phyloP scores from a whole-genome alignment of 2,113 vertebrate genomes.

The Pelusios castaneus region DNA sequence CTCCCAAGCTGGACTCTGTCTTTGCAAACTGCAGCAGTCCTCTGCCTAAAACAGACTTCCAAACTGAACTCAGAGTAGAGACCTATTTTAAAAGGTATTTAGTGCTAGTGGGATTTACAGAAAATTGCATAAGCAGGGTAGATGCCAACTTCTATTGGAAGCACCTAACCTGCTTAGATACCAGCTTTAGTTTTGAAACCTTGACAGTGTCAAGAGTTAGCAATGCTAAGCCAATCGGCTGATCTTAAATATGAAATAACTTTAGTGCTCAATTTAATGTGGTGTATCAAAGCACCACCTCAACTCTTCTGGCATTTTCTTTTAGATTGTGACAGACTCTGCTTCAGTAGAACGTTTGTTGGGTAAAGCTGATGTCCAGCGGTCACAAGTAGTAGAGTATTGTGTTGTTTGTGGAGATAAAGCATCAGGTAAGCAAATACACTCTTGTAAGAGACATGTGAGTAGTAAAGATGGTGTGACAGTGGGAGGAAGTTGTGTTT shows the following conservation, averaged over 20 bases:
- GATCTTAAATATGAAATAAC: neutral
- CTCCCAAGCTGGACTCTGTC: too few species aligned
- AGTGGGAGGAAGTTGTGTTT: neutral
- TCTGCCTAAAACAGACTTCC: too few species aligned
- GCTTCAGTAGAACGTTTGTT: slow-evolving; percentile 94
- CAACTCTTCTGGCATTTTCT: slow-evolving; percentile 36
- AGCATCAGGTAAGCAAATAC: slow-evolving; percentile 88
- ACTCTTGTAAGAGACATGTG: neutral
- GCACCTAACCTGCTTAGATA: neutral
- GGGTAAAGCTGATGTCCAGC: slow-evolving; percentile 90
- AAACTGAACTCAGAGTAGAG: too few species aligned
- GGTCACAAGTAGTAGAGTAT: slow-evolving; percentile 94
- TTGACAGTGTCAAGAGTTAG: neutral
- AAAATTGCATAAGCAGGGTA: too few species aligned
- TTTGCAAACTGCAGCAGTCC: too few species aligned
- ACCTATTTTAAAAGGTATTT: too few species aligned
- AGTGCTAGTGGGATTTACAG: too few species aligned
- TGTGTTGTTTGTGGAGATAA: slow-evolving; percentile 98
- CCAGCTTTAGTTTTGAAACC: too few species aligned
- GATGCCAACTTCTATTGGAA: neutral
- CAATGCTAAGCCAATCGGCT: neutral
- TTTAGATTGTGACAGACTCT: slow-evolving; percentile 95
- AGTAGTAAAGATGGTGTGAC: neutral
- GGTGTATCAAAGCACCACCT: neutral
- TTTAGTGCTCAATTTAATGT: neutral